phyloP scores from a whole-genome alignment of 2,113 vertebrate species.

The Lipophrys pholis region DNA sequence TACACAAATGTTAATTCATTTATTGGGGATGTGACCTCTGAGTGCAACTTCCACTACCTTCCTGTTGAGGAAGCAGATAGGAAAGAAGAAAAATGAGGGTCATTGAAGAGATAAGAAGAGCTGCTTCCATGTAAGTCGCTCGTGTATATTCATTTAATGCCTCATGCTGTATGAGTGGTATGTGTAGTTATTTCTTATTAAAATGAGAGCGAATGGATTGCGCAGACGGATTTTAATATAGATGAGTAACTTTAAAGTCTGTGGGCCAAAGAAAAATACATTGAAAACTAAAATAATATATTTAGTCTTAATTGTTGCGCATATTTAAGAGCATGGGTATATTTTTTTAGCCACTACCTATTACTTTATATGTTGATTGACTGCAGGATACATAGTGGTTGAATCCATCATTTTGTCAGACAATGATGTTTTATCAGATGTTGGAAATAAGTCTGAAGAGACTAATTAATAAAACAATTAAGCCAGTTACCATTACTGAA shows the following conservation, averaged over 20 bases:
- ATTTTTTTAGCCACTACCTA: not conserved
- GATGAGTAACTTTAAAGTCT: slow-evolving; percentile 1
- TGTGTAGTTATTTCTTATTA: slow-evolving; percentile 4
- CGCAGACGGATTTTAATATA: not conserved
- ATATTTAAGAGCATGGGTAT: not conserved
- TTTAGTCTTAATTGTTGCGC: not conserved
- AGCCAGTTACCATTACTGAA: no score
- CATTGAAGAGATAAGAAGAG: slow-evolving; percentile 54
- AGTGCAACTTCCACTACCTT: slow-evolving; percentile 48
- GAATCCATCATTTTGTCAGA: not conserved
- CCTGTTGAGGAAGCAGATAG: slow-evolving; percentile 73
- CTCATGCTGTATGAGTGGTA: not conserved
- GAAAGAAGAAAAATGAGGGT: slow-evolving; percentile 53
- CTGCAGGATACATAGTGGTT: no score
- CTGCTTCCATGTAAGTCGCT: not conserved
- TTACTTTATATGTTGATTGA: not conserved
- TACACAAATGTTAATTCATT: slow-evolving; percentile 43
- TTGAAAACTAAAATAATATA: not conserved
- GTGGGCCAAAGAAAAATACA: not conserved
- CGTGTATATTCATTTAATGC: slow-evolving; percentile 17
- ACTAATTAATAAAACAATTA: no score
- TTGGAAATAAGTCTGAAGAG: no score
- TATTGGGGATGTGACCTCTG: slow-evolving; percentile 57
- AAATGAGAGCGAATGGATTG: slow-evolving; percentile 7
- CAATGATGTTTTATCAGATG: not conserved